Base-by-base conservation (phyloP, 1,140 invertebrate species). In the Nephila pilipes region DNA sequence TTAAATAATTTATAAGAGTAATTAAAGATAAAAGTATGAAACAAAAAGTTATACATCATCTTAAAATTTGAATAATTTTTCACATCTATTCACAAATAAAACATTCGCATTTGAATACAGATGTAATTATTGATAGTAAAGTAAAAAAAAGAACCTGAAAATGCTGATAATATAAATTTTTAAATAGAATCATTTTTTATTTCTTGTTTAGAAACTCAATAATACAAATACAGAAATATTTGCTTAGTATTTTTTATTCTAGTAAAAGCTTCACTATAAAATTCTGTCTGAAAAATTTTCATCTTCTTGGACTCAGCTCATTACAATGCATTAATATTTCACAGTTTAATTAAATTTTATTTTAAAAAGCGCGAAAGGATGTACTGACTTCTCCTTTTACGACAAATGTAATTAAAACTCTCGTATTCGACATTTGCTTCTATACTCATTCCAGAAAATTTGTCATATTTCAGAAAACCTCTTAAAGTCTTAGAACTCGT, bases 341-440 rank as follows among this genome's bases (percentile, higher is more conserved):
- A 75, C 29, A 75, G 29, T 75, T 75, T 75, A 75, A 75, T 75
- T 75, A 75, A 75, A 75, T 75, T 75, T 36, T 36, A 75, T 75
- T 75, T 75, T 75, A 75, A 75, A 75, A 75, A 75, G 69, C 69
- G 29, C 69, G 25, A 36, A 75, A 18, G 12, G 6, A 65, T 12
- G 63, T 22, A 25, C n/a, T 16, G 69, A 36, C 14, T 20, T 75
- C 5, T 75, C 69, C 25, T 25, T 18, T 36, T 16, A 14, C 32
- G 69, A 36, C 29, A 75, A 65, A 65, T 20, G 22, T 75, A 75
- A 75, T 75, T 75, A 75, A 75, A 75, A 75, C 69, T 75, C 29
- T 14, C n/a, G 63, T 6, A 65, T 65, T 65, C n/a, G 63, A 65
- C 20, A 6, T 65, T n/a, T 65, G n/a, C 63, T 12, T 5, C 4